These are phyloP conservation scores for Noctua fimbriata DNA, from an alignment of 2,888 invertebrate species.

Conservation along the genomic window DNA sequence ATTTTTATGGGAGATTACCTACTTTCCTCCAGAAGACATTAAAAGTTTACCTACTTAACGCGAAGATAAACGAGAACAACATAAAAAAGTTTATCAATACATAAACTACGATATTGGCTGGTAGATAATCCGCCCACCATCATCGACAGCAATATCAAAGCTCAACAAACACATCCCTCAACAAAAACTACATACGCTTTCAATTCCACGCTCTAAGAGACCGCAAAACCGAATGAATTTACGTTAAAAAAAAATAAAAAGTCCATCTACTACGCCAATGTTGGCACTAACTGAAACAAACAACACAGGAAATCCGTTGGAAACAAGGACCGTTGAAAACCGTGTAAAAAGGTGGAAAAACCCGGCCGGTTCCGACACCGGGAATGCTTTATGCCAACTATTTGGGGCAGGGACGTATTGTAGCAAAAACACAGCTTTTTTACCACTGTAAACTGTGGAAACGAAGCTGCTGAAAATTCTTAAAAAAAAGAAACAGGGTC, in stretches of 20 bases:
- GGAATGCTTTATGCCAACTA: conserved; percentile 53
- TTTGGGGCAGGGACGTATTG: conserved; percentile 42
- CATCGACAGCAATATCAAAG: not conserved
- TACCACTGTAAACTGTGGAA: conserved; percentile 19
- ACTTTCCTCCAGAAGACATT: not conserved
- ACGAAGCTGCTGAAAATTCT: conserved; percentile 22
- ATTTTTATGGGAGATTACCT: not conserved
- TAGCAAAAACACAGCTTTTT: conserved; percentile 50
- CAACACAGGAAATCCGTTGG: conserved; percentile 69
- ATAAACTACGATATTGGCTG: not conserved
- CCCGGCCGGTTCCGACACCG: conserved; percentile 43
- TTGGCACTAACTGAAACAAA: conserved; percentile 73
- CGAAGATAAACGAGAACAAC: not conserved
- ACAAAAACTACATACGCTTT: conserved; percentile 30
- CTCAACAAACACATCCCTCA: conserved; percentile 6
- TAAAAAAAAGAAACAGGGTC: conserved; percentile 8
- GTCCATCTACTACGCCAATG: conserved; percentile 46
- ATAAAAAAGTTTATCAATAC: not conserved
- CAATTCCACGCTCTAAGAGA: conserved; percentile 49
- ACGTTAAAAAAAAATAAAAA: conserved; percentile 34
- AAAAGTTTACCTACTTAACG: not conserved
- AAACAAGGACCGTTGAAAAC: conserved; percentile 66
- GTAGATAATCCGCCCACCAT: not conserved
- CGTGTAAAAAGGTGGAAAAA: conserved; percentile 48
- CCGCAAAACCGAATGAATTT: conserved; percentile 49